A percentile compares a stretch with the other conserved stretches of the same genome.
phyloP scores from a whole-genome alignment of 2,888 invertebrate species.

The Nomada ruficornis region DNA sequence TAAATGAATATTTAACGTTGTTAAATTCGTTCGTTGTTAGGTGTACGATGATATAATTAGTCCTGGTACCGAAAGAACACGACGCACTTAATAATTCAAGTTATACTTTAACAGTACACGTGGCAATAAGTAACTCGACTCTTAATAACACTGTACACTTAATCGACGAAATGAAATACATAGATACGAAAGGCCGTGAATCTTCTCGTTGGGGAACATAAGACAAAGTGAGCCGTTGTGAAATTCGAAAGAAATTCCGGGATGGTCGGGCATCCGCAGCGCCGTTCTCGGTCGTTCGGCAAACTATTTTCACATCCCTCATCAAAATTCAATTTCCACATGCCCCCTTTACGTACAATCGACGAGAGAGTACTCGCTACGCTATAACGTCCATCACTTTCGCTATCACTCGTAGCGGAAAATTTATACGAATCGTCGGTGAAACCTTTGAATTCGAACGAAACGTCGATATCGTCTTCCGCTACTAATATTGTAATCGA shows the following conservation, averaged over 20 bases:
- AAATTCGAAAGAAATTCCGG: conserved; percentile 48
- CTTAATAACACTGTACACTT: conserved; percentile 9
- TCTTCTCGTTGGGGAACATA: conserved; percentile 44
- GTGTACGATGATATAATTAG: background rate
- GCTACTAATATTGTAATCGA: conserved; percentile 1
- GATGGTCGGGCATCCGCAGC: conserved; percentile 19
- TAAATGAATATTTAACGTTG: background rate
- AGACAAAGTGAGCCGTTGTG: conserved; percentile 48
- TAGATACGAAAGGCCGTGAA: background rate
- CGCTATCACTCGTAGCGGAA: conserved; percentile 2
- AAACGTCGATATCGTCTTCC: too few relatives aligned
- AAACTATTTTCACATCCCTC: conserved; percentile 36
- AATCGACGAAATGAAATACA: too few relatives aligned
- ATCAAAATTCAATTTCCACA: conserved; percentile 2
- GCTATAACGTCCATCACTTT: background rate
- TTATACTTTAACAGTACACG: too few relatives aligned
- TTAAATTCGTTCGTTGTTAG: background rate
- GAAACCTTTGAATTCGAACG: too few relatives aligned
- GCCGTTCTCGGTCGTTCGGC: conserved; percentile 25
- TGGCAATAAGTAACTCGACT: background rate
- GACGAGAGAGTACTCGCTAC: background rate
- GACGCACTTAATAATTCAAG: too few relatives aligned
- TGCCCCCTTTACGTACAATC: too few relatives aligned
- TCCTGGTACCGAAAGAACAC: too few relatives aligned
- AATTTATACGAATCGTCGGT: conserved; percentile 1